Percentiles rank a stretch among this genome's conserved stretches.
Evolutionary conservation across 2,797 vertebrate species (phyloP).

Genomic region (Sciaenops ocellatus): DNA sequence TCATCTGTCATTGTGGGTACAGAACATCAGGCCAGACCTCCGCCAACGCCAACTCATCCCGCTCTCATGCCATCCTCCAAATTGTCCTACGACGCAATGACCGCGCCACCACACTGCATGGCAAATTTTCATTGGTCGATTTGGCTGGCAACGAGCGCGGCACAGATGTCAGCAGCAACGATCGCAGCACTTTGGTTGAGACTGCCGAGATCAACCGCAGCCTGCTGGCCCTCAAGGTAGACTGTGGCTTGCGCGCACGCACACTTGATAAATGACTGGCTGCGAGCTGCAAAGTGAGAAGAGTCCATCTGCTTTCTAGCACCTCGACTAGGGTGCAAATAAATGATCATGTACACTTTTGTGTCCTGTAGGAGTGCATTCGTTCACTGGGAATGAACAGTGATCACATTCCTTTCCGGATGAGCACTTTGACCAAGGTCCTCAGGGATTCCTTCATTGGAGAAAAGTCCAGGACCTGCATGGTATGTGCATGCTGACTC

Average conservation of each 20-base stretch:
- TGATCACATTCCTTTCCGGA: constrained; percentile 95
- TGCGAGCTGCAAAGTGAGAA: neutral
- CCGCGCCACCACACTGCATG: constrained; percentile 82
- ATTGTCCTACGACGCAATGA: constrained; percentile 89
- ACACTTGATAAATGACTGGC: too few relatives aligned
- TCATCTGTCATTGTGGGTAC: neutral
- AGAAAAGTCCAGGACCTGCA: constrained; percentile 95
- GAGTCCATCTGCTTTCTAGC: neutral
- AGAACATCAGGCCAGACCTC: constrained; percentile 98
- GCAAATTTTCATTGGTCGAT: constrained; percentile 97
- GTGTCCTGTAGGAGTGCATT: constrained; percentile 92
- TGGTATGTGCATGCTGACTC: constrained; percentile 84
- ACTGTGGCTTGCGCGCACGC: neutral
- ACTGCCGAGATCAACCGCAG: constrained; percentile 98
- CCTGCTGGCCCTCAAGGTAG: constrained; percentile 96
- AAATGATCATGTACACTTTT: constrained; percentile 1
- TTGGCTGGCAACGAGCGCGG: constrained; percentile 97
- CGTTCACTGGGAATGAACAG: constrained; percentile 96
- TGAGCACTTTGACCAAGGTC: constrained; percentile 98
- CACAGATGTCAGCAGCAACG: constrained; percentile 92
- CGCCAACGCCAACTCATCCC: constrained; percentile 95
- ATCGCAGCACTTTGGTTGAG: constrained; percentile 93
- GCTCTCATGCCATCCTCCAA: constrained; percentile 96
- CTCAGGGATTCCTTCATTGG: constrained; percentile 97
- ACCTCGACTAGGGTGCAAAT: neutral